Evolutionary conservation across 2,888 invertebrate genomes (phyloP).

Genomic region (Ceramica pisi): DNA sequence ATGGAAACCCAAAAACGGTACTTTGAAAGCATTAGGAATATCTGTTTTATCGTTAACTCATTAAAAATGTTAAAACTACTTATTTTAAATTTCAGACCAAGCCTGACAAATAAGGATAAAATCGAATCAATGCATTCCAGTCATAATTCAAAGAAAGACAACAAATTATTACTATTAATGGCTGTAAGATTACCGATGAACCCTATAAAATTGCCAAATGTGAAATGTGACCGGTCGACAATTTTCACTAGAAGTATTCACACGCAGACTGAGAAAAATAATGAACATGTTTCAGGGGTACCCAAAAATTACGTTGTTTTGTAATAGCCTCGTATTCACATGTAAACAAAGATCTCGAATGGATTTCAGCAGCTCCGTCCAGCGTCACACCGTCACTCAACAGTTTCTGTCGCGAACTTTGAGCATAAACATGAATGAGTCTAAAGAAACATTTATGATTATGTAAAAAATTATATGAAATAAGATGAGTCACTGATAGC

Average conservation of each 20-base stretch:
- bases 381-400: not conserved
- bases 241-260: slow-evolving; percentile 47
- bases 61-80: not conserved
- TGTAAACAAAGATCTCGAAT: not conserved
- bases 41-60: not conserved
- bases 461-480: not conserved
- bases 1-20: slow-evolving; percentile 46
- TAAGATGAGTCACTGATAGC: not conserved
- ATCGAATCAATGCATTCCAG: slow-evolving; percentile 10
- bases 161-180: slow-evolving; percentile 58
- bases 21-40: not conserved
- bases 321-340: not conserved
- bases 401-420: not conserved
- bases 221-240: slow-evolving; percentile 40
- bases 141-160: slow-evolving; percentile 28
- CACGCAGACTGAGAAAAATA: slow-evolving; percentile 45
- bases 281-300: slow-evolving; percentile 29
- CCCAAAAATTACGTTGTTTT: not conserved
- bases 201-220: slow-evolving; percentile 35
- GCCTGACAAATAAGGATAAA: slow-evolving; percentile 13
- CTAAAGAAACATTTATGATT: not conserved
- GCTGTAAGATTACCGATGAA: slow-evolving; percentile 43
- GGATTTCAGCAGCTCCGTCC: not conserved
- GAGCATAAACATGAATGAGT: not conserved
- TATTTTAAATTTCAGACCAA: slow-evolving; percentile 43